A percentile compares a stretch with the other conserved stretches of the same genome.
Conservation (phyloP, 2,797 vertebrate genomes). For the Paratrypauchen microcephalus region DNA sequence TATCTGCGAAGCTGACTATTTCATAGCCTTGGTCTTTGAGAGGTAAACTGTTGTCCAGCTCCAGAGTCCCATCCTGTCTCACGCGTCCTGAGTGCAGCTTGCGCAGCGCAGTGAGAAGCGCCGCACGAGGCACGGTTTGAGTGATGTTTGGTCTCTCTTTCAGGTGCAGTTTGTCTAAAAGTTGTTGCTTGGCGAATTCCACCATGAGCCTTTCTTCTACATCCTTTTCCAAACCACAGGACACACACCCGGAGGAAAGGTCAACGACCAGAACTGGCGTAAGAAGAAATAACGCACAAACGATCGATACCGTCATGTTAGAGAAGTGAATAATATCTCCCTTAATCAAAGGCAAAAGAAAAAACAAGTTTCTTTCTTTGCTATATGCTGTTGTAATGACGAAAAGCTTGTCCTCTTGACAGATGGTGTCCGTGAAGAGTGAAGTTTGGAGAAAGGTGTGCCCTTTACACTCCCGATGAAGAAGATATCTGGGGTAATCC, state of each 20-base stretch:
- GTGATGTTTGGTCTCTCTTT: slow-evolving; percentile 86
- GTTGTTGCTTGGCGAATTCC: slow-evolving; percentile 88
- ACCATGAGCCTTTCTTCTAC: slow-evolving; percentile 80
- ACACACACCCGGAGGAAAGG: slow-evolving; percentile 70
- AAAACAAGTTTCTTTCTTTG: slow-evolving; percentile 29
- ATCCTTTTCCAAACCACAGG: slow-evolving; percentile 76
- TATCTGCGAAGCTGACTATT: slow-evolving; percentile 91
- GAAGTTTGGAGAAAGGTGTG: slow-evolving; percentile 50
- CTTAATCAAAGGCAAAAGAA: slow-evolving; percentile 16
- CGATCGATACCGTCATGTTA: slow-evolving; percentile 33
- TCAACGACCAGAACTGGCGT: slow-evolving; percentile 52
- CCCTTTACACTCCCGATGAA: slow-evolving; percentile 55
- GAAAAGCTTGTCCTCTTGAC: slow-evolving; percentile 27
- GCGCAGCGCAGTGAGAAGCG: slow-evolving; percentile 85
- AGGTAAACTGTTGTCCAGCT: slow-evolving; percentile 59
- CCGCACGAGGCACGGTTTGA: slow-evolving; percentile 79
- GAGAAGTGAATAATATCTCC: slow-evolving; percentile 22
- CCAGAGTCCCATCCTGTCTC: slow-evolving; percentile 70
- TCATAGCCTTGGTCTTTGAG: slow-evolving; percentile 82
- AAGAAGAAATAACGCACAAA: slow-evolving; percentile 59
- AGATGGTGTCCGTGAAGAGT: slow-evolving; percentile 44
- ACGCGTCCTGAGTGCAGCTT: slow-evolving; percentile 82
- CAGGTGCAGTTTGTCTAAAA: slow-evolving; percentile 88
- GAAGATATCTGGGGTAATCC: slow-evolving; percentile 80
- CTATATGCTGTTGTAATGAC: slow-evolving; percentile 11